Evolutionary conservation across 92 coral and sea anemone genomes (phyloP).

Genomic region (Parazoanthus swiftii): DNA sequence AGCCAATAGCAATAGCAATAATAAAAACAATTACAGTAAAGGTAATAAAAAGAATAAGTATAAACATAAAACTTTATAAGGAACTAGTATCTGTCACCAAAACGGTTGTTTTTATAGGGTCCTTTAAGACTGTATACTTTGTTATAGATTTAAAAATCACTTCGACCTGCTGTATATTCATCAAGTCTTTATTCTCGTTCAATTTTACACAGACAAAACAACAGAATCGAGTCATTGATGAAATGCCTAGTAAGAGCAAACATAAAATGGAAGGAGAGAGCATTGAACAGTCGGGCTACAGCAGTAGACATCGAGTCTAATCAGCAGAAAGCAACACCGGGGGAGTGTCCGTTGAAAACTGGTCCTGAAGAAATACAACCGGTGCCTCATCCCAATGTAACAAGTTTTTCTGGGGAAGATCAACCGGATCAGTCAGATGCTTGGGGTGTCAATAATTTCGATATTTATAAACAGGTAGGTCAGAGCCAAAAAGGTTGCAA

Average conservation of each 20-base stretch:
- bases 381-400: background rate
- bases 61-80: no score
- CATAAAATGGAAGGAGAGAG: background rate
- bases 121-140: no score
- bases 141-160: no score
- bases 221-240: background rate
- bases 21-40: no score
- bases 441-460: background rate
- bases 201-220: background rate
- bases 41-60: no score
- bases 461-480: background rate
- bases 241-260: background rate
- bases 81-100: no score
- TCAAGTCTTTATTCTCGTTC: no score
- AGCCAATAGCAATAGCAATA: no score
- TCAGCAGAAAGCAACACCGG: background rate
- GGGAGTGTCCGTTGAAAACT: background rate
- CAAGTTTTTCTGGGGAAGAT: background rate
- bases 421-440: background rate
- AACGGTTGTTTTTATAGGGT: no score
- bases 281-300: background rate
- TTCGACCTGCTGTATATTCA: no score
- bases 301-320: background rate
- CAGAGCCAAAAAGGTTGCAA: background rate
- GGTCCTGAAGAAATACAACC: background rate